These are phyloP conservation scores for Morone saxatilis DNA, from an alignment of 2,113 vertebrate species.

Conservation along the genomic window DNA sequence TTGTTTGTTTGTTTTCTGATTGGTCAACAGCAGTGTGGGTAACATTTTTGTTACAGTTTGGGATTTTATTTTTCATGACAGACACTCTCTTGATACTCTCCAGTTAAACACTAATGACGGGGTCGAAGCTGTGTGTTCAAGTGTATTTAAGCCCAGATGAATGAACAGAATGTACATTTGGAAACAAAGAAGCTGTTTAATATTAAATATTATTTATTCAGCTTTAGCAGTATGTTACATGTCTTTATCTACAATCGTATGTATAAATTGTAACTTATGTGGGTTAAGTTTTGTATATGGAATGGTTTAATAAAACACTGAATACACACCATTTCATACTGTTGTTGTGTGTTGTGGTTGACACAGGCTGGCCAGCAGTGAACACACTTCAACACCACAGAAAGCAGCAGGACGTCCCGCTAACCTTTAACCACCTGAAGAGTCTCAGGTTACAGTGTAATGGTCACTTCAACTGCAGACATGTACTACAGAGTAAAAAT, in stretches of 20 bases:
- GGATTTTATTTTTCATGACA: not conserved
- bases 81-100: not conserved
- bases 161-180: slow-evolving; percentile 43
- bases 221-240: slow-evolving; percentile 63
- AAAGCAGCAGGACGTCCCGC: not conserved
- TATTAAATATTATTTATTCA: slow-evolving; percentile 72
- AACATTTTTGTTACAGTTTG: slow-evolving; percentile 5
- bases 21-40: slow-evolving; percentile 8
- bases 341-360: slow-evolving; percentile 15
- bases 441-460: not conserved
- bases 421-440: not conserved
- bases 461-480: not conserved
- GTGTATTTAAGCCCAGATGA: slow-evolving; percentile 35
- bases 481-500: not conserved
- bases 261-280: slow-evolving; percentile 64
- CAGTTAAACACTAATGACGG: slow-evolving; percentile 17
- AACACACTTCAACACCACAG: not conserved
- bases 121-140: not conserved
- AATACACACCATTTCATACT: slow-evolving; percentile 17
- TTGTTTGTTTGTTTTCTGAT: not conserved
- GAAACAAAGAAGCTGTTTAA: slow-evolving; percentile 44
- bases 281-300: slow-evolving; percentile 74
- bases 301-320: slow-evolving; percentile 78
- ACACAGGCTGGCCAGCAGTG: not conserved
- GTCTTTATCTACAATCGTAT: slow-evolving; percentile 60